These are phyloP conservation scores for Aphidius colemani DNA, from an alignment of 2,888 invertebrate species.

Conservation along the genomic window DNA sequence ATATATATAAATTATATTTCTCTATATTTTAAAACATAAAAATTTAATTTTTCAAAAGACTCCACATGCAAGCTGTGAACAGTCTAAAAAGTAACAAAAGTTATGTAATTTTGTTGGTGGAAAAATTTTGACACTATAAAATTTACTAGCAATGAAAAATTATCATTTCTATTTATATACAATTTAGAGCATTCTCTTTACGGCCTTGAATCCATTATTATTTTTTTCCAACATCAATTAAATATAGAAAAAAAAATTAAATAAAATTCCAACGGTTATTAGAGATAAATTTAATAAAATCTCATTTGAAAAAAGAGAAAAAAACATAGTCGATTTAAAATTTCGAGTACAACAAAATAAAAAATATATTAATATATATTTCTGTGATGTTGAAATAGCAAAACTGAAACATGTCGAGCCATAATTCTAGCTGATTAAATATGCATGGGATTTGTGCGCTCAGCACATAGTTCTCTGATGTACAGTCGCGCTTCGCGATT, in stretches of 20 bases:
- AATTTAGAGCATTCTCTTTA: no score
- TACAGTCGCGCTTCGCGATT: constrained; percentile 40
- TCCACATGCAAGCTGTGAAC: neutral
- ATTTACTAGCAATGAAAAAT: no score
- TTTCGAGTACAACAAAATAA: no score
- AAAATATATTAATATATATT: no score
- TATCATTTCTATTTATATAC: no score
- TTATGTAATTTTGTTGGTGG: no score
- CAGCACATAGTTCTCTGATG: constrained; percentile 9
- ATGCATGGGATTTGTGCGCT: constrained; percentile 48
- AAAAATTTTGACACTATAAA: no score
- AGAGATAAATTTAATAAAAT: constrained; percentile 27
- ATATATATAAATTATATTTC: no score
- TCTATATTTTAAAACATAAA: neutral
- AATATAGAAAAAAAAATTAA: constrained; percentile 12
- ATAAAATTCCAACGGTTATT: constrained; percentile 20
- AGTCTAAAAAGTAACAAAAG: neutral
- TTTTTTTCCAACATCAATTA: no score
- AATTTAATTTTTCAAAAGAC: neutral
- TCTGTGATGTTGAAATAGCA: constrained; percentile 28
- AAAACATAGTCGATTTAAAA: no score
- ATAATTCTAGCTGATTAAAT: constrained; percentile 55
- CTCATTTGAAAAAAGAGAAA: no score
- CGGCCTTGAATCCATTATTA: no score
- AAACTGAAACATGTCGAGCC: constrained; percentile 53